Evolutionary conservation across 1,140 invertebrate species (phyloP), one percentile per base, ranked within the genome.

Genomic region (Trichoplusia ni): DNA sequence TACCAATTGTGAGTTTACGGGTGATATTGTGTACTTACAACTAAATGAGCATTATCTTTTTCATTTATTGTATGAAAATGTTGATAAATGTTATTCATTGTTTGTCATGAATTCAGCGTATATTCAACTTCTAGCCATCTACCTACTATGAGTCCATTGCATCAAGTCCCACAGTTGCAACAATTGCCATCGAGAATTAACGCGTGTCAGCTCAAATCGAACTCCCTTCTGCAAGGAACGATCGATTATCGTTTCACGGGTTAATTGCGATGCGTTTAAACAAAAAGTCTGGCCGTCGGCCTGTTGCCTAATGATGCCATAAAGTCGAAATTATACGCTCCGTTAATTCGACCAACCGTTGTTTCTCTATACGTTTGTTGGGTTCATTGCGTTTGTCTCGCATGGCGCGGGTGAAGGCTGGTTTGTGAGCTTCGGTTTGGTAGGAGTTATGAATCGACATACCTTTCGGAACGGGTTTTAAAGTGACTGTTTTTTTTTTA

Each of bases 161-260:
- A 13, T 46, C 1, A 2, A 2, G 18, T 11, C 18, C 9, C 13
- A 29, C 46, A 5, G 25, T 49, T 31, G 46, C 46, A 49, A 42
- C 38, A 60, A 60, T 60, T 47, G 23, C 19, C 23, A 29, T 60
- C 38, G 29, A 61, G 62, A 80, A 77, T 74, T 69, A 75, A 77
- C 65, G 73, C 67, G 71, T 66, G 71, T 73, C 68, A 70, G 25
- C 62, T 60, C 33, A 69, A 71, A 83, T 62, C 35, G 46, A 78
- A 75, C 74, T 73, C 73, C 68, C 38, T 47, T 67, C 64, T 70
- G 54, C 69, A 86, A 86, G 81, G 78, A 81, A 75, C 81, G 73
- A 85, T 85, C 85, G 85, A 88, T 88, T 86, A 86, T 82, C 79
- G 73, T 85, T 84, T 83, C 82, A 84, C 81, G 82, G 78, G 77